A percentile compares a stretch with the other conserved stretches of the same genome.
These are phyloP conservation scores for Gorsachius goisagi DNA, from an alignment of 2,113 vertebrate genomes.

Conservation along the genomic window DNA sequence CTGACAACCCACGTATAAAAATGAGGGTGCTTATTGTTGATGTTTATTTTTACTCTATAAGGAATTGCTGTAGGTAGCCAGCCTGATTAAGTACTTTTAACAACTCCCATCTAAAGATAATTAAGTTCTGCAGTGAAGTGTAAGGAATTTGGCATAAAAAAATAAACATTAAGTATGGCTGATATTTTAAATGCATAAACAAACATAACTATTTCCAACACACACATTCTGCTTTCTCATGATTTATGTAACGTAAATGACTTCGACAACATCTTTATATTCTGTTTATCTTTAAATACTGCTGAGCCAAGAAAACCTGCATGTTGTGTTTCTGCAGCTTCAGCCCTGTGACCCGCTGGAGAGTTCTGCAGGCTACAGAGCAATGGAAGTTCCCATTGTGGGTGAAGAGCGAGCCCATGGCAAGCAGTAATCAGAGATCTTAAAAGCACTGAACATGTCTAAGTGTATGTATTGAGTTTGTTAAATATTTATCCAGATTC, in stretches of 20 bases:
- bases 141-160: background rate
- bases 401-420: background rate
- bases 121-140: background rate
- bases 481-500: constrained; percentile 37
- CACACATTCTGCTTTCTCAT: constrained; percentile 11
- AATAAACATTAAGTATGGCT: background rate
- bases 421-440: background rate
- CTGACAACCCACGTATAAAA: constrained; percentile 13
- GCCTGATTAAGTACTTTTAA: constrained; percentile 8
- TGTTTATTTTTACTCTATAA: constrained; percentile 9
- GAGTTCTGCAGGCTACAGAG: background rate
- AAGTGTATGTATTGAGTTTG: background rate
- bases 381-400: background rate
- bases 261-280: constrained; percentile 22
- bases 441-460: background rate
- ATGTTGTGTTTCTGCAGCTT: constrained; percentile 48
- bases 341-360: constrained; percentile 31
- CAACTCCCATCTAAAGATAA: background rate
- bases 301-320: constrained; percentile 43
- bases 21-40: background rate
- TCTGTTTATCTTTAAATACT: constrained; percentile 49
- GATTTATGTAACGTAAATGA: background rate
- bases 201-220: background rate
- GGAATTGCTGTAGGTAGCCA: background rate
- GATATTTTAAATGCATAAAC: constrained; percentile 22